Conservation (phyloP, 2,888 invertebrate species). For the Arge pagana region DNA sequence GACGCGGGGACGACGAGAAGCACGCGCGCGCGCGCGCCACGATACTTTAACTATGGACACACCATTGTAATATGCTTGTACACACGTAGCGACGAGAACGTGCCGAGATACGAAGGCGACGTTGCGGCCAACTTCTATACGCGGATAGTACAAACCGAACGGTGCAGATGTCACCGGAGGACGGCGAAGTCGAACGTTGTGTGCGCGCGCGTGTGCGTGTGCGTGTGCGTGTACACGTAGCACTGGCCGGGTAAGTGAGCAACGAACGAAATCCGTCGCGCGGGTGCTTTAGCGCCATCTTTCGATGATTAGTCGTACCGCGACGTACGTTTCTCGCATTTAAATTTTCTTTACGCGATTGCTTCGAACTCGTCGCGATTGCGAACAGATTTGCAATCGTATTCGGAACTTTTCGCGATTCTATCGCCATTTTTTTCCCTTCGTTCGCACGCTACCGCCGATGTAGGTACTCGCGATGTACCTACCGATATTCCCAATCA, state of each 20-base stretch:
- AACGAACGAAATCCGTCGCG: conserved; percentile 35
- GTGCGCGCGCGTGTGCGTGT: neutral
- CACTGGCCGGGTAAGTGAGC: too few relatives aligned
- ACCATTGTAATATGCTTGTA: too few relatives aligned
- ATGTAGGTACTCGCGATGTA: too few relatives aligned
- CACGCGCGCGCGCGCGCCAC: neutral
- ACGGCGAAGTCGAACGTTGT: neutral
- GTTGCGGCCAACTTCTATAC: too few relatives aligned
- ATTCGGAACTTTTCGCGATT: too few relatives aligned
- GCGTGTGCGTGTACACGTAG: neutral
- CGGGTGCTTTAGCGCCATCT: conserved; percentile 34
- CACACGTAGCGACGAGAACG: too few relatives aligned
- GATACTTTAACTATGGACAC: too few relatives aligned
- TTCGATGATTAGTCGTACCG: conserved; percentile 27
- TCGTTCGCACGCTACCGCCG: too few relatives aligned
- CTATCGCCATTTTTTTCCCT: too few relatives aligned
- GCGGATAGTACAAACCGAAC: conserved; percentile 11
- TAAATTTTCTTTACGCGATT: neutral
- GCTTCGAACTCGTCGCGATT: neutral
- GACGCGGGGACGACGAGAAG: conserved; percentile 1
- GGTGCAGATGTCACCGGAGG: conserved; percentile 20
- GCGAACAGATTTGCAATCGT: too few relatives aligned
- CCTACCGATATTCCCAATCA: too few relatives aligned
- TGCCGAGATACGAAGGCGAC: too few relatives aligned
- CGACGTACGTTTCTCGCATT: conserved; percentile 28